Evolutionary conservation across 2,113 vertebrate genomes (phyloP).

Genomic region (Solenodon paradoxus): DNA sequence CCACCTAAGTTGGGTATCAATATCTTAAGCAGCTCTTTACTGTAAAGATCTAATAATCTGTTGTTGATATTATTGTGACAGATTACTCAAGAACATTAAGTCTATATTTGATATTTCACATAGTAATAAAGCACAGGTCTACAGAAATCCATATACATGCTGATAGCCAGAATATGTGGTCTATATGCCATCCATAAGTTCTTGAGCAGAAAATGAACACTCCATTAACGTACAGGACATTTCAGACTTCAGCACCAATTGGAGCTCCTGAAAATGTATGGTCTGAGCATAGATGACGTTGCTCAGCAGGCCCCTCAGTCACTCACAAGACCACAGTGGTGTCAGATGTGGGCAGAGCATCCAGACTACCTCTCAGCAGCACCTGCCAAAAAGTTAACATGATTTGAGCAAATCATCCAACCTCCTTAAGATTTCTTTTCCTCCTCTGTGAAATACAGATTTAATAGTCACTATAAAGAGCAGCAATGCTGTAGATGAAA

Average conservation of each 20-base stretch:
- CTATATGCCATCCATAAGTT: conserved; percentile 18
- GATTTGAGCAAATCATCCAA: not conserved
- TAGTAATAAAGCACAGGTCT: conserved; percentile 27
- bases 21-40: not conserved
- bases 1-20: not conserved
- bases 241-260: conserved; percentile 74
- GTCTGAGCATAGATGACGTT: no score
- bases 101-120: conserved; percentile 57
- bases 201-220: conserved; percentile 56
- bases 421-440: not conserved
- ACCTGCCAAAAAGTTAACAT: not conserved
- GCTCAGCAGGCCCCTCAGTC: not conserved
- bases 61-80: not conserved
- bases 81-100: not conserved
- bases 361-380: not conserved
- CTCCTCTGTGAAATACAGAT: not conserved
- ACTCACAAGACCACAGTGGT: not conserved
- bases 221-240: conserved; percentile 73
- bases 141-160: conserved; percentile 30
- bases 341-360: not conserved
- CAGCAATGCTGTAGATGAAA: not conserved
- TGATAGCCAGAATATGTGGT: conserved; percentile 58
- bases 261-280: conserved; percentile 73
- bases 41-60: not conserved
- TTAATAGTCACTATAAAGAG: not conserved